Percentiles rank a stretch among this genome's conserved stretches.
phyloP scores from a whole-genome alignment of 2,797 vertebrate genomes.

The Melanotaenia maccullochi region DNA sequence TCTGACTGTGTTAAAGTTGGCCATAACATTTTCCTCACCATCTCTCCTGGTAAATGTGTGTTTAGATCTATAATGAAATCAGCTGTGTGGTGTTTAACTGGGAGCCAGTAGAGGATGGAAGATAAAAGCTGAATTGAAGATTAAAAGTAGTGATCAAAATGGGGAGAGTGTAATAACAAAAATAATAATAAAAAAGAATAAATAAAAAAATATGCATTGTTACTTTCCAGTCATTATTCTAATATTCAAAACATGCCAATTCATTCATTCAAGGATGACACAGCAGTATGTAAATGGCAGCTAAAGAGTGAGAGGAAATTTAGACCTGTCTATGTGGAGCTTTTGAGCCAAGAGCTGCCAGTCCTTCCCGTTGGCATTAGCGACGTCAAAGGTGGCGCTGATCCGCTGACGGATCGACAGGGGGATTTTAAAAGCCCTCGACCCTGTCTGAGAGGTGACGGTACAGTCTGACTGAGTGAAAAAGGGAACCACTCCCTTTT shows the following conservation, averaged over 20 bases:
- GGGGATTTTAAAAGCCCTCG: constrained; percentile 95
- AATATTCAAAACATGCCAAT: constrained; percentile 7
- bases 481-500: constrained; percentile 87
- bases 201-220: background rate
- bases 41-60: constrained; percentile 44
- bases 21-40: background rate
- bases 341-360: constrained; percentile 96
- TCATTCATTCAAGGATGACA: constrained; percentile 25
- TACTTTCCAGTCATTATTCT: constrained; percentile 21
- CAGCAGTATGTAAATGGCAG: constrained; percentile 23
- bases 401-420: constrained; percentile 93
- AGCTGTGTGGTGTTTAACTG: constrained; percentile 60
- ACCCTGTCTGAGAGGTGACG: constrained; percentile 90
- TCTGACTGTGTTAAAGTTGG: constrained; percentile 41
- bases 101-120: constrained; percentile 60
- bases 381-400: constrained; percentile 92
- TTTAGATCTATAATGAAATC: constrained; percentile 81
- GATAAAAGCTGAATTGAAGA: constrained; percentile 64
- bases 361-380: constrained; percentile 93
- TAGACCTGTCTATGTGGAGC: constrained; percentile 91
- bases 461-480: constrained; percentile 87
- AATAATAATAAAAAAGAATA: constrained; percentile 8
- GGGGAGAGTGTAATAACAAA: constrained; percentile 5
- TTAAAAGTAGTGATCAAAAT: constrained; percentile 66
- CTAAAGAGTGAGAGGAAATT: constrained; percentile 6